A percentile compares a stretch with the other conserved stretches of the same genome.
Conservation (phyloP, 1,140 invertebrate genomes). For the Nasonia longicornis region DNA sequence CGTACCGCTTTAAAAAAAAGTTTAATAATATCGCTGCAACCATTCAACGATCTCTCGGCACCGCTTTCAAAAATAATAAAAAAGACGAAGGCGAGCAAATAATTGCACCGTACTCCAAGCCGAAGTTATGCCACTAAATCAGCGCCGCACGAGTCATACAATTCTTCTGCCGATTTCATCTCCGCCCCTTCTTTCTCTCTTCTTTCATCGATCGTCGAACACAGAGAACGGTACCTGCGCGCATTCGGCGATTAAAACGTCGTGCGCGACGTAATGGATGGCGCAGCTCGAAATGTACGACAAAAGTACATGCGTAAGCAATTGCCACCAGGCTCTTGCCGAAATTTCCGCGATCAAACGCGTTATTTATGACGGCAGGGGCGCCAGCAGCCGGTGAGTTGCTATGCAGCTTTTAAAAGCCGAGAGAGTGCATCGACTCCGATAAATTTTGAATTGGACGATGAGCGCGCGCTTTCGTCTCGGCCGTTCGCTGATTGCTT, state of each 20-base stretch:
- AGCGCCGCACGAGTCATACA: neutral
- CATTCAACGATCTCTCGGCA: neutral
- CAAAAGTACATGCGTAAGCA: constrained; percentile 9
- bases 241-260: constrained; percentile 24
- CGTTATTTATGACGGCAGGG: constrained; percentile 25
- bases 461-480: neutral
- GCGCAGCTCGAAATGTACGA: neutral
- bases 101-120: neutral
- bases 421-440: neutral
- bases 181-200: neutral
- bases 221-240: constrained; percentile 15
- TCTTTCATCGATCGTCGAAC: constrained; percentile 14
- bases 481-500: constrained; percentile 1
- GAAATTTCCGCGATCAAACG: constrained; percentile 31
- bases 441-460: constrained; percentile 19
- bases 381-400: no score
- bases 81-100: neutral
- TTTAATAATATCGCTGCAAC: no score
- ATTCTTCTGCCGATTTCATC: constrained; percentile 1
- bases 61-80: neutral
- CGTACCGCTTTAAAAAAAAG: neutral
- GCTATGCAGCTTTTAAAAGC: neutral
- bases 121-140: neutral
- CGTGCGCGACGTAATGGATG: constrained; percentile 14
- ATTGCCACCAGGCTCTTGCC: neutral